phyloP scores from a whole-genome alignment of 2,113 vertebrate species.

The Tupaia tana region DNA sequence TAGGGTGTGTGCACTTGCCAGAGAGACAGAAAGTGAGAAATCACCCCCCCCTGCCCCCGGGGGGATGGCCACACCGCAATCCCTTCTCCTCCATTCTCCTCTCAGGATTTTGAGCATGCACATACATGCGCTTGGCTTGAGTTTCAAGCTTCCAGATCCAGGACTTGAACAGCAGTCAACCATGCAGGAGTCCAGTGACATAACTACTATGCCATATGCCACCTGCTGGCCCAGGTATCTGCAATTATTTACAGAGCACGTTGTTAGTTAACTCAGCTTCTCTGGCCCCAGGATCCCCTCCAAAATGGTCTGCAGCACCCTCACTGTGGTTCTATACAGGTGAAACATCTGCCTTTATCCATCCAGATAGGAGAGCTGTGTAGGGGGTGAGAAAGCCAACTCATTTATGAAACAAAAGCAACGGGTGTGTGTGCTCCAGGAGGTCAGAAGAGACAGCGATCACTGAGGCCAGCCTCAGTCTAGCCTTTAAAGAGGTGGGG shows the following conservation, averaged over 20 bases:
- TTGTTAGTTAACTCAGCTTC: background rate
- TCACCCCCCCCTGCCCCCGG: too few species aligned
- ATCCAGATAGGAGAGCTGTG: background rate
- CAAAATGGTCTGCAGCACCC: background rate
- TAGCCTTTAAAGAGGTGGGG: background rate
- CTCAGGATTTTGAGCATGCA: too few species aligned
- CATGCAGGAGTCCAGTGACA: too few species aligned
- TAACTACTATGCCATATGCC: too few species aligned
- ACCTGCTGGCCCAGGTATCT: background rate
- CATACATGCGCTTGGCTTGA: too few species aligned
- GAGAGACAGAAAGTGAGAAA: too few species aligned
- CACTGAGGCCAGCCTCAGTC: background rate
- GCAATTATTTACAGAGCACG: background rate
- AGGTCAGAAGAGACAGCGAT: background rate
- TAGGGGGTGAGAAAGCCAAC: background rate
- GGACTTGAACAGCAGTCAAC: too few species aligned
- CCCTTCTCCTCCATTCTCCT: too few species aligned
- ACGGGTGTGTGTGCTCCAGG: background rate
- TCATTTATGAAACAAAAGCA: slow-evolving; percentile 30
- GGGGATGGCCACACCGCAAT: too few species aligned
- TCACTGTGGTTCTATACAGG: slow-evolving; percentile 20
- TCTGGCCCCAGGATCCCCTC: background rate
- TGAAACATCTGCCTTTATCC: slow-evolving; percentile 1
- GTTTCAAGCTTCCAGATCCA: too few species aligned
- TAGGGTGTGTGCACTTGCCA: too few species aligned